Conservation (phyloP, 1,140 invertebrate genomes). For the Xylocopa sonorina region DNA sequence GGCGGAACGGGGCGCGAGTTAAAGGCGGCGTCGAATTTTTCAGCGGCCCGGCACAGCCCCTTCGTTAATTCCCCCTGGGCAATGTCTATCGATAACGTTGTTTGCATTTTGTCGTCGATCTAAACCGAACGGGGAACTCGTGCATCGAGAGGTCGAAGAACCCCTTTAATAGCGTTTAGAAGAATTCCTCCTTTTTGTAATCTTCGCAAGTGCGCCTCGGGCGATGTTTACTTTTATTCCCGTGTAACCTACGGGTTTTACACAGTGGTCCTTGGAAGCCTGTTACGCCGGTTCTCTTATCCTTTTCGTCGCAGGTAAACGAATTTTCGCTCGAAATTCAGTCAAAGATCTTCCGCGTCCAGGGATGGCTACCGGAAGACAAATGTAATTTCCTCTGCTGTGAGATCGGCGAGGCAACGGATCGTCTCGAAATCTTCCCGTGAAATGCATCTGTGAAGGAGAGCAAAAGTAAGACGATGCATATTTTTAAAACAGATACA, state of each 20-base stretch:
- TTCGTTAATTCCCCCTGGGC: conserved; percentile 41
- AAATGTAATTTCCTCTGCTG: conserved; percentile 51
- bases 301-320: conserved; percentile 30
- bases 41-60: conserved; percentile 7
- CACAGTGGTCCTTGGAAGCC: conserved; percentile 17
- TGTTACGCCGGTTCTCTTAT: conserved; percentile 26
- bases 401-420: conserved; percentile 6
- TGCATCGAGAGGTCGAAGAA: background rate
- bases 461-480: too few species aligned
- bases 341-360: conserved; percentile 30
- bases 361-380: background rate
- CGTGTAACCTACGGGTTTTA: conserved; percentile 36
- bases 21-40: conserved; percentile 20
- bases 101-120: conserved; percentile 34
- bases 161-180: too few species aligned
- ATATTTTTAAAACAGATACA: too few species aligned
- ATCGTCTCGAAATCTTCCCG: conserved; percentile 20
- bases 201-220: too few species aligned
- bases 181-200: too few species aligned
- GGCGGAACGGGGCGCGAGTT: background rate
- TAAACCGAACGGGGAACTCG: background rate
- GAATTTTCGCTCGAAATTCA: conserved; percentile 36
- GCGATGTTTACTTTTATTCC: background rate
- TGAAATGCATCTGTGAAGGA: too few species aligned
- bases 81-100: conserved; percentile 22